Percentiles rank a stretch among this genome's conserved stretches.
Conservation (phyloP, 2,888 invertebrate genomes). For the Hoplodrina ambigua region DNA sequence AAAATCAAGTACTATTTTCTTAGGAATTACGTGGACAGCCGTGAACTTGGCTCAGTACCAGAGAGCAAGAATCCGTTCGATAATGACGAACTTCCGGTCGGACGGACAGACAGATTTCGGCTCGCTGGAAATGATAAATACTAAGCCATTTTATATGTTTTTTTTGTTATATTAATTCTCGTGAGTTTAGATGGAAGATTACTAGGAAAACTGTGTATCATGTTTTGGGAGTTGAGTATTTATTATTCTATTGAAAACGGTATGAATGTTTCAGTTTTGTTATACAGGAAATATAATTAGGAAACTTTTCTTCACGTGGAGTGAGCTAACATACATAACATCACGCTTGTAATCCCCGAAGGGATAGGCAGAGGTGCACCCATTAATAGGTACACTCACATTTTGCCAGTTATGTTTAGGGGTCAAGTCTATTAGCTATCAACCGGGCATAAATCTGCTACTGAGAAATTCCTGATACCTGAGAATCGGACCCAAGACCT, state of each 20-base stretch:
- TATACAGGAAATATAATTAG: background rate
- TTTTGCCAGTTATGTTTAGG: no score
- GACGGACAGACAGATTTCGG: conserved; percentile 61
- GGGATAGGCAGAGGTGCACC: no score
- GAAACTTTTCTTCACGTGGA: background rate
- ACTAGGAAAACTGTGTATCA: conserved; percentile 46
- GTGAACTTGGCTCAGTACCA: conserved; percentile 82
- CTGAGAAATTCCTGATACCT: no score
- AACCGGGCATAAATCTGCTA: no score
- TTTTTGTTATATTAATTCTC: conserved; percentile 41
- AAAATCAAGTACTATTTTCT: conserved; percentile 48
- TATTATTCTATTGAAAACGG: conserved; percentile 17
- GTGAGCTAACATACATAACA: no score
- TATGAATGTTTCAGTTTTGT: background rate
- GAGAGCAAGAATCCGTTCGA: conserved; percentile 75
- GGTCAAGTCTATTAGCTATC: no score
- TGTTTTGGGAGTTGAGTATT: conserved; percentile 10
- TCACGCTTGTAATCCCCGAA: no score
- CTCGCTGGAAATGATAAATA: conserved; percentile 69
- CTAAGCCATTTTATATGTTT: conserved; percentile 60
- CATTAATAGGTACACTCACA: no score
- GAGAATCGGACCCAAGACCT: no score
- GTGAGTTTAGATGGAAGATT: conserved; percentile 40
- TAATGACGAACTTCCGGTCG: conserved; percentile 84
- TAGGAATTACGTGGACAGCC: conserved; percentile 62